These are phyloP conservation scores for Amorpha juglandis DNA, from an alignment of 2,888 invertebrate species.

Conservation along the genomic window DNA sequence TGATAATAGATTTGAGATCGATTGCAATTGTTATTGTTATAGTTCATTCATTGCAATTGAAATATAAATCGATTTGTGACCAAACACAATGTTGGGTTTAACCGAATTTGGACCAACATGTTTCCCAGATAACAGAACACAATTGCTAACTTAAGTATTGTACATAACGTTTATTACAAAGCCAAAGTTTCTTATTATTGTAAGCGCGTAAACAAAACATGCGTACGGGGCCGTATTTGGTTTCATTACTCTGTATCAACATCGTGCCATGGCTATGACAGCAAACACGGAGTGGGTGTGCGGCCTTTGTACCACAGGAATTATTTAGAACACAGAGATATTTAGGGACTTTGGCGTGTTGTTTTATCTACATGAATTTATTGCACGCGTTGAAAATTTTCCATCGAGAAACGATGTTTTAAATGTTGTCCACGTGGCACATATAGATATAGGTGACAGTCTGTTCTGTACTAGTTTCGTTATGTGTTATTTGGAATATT, in stretches of 20 bases:
- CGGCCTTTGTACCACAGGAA: constrained; percentile 43
- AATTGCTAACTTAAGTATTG: constrained; percentile 19
- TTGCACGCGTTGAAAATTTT: constrained; percentile 37
- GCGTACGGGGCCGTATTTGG: constrained; percentile 47
- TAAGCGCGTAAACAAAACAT: constrained; percentile 33
- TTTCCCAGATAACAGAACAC: background rate
- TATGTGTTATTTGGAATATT: background rate
- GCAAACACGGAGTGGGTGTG: constrained; percentile 36
- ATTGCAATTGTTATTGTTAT: too few relatives aligned
- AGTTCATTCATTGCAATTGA: too few relatives aligned
- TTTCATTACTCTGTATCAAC: constrained; percentile 59
- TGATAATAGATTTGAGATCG: too few relatives aligned
- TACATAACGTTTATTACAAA: constrained; percentile 17
- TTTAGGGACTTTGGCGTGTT: constrained; percentile 54
- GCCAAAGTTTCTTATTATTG: constrained; percentile 31
- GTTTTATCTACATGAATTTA: constrained; percentile 45
- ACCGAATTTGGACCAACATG: background rate
- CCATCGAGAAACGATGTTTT: background rate
- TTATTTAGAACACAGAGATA: constrained; percentile 55
- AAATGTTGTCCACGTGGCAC: background rate
- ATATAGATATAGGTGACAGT: background rate
- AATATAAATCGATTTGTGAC: too few relatives aligned
- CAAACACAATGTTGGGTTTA: too few relatives aligned
- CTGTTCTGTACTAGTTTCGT: background rate
- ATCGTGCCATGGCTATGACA: constrained; percentile 40